Conservation (phyloP, 1,140 invertebrate genomes). For the Glomeris maerens region DNA sequence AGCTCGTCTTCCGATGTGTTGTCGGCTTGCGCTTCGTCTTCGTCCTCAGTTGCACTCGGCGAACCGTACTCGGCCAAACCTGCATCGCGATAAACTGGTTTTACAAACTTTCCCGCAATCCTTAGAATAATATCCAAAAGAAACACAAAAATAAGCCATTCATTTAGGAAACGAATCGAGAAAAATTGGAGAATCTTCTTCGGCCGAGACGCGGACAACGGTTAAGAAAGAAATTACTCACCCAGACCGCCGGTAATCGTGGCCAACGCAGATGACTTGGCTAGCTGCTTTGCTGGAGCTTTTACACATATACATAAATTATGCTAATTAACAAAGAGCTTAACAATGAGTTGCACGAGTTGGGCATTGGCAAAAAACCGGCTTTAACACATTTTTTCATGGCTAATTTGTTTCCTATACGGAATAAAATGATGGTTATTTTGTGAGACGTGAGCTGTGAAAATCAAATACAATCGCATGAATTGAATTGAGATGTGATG, state of each 20-base stretch:
- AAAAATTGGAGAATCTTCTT: conserved; percentile 2
- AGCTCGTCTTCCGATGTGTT: conserved; percentile 35
- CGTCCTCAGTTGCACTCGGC: conserved; percentile 35
- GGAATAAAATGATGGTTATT: conserved; percentile 10
- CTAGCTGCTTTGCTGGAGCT: conserved; percentile 47
- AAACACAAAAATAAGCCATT: neutral
- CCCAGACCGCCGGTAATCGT: conserved; percentile 48
- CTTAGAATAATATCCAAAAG: neutral
- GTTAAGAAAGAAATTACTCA: conserved; percentile 34
- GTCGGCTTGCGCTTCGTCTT: conserved; percentile 33
- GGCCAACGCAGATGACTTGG: conserved; percentile 50
- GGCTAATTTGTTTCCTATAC: conserved; percentile 25
- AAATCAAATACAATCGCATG: too few relatives aligned
- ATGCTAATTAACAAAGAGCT: too few relatives aligned
- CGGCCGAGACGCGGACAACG: neutral
- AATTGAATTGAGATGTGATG: conserved; percentile 14
- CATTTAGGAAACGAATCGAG: conserved; percentile 2
- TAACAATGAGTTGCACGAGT: conserved; percentile 15
- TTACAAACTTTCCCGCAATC: neutral
- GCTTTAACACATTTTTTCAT: conserved; percentile 21
- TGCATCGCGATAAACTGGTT: conserved; percentile 6
- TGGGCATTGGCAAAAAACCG: neutral
- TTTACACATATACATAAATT: conserved; percentile 38
- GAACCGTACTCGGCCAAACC: conserved; percentile 17
- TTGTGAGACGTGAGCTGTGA: too few relatives aligned